These are phyloP conservation scores for Dermolepida albohirtum DNA, from an alignment of 2,888 invertebrate species.

Conservation along the genomic window DNA sequence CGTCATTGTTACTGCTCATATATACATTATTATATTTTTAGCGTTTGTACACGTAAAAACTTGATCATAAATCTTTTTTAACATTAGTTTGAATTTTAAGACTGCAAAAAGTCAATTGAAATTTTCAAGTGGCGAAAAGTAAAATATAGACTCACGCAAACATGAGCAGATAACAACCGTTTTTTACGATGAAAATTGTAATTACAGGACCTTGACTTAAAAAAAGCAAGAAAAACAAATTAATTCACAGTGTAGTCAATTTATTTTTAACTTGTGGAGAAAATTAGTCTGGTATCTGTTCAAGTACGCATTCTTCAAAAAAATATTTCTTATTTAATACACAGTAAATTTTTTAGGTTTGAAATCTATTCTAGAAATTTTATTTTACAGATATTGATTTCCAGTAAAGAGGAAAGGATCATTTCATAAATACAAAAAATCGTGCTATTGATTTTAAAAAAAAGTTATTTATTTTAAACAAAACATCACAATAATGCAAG, in stretches of 20 bases:
- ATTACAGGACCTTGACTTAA: conserved; percentile 29
- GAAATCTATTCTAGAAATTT: too few species aligned
- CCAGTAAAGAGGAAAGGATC: too few species aligned
- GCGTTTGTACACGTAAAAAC: not conserved
- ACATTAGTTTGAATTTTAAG: not conserved
- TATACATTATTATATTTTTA: too few species aligned
- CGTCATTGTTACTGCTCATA: too few species aligned
- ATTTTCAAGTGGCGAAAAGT: conserved; percentile 6
- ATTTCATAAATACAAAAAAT: too few species aligned
- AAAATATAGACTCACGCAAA: not conserved
- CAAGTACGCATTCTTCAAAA: conserved; percentile 3
- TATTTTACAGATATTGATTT: too few species aligned
- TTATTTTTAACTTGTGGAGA: conserved; percentile 19
- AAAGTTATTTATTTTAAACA: too few species aligned
- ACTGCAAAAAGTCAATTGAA: not conserved
- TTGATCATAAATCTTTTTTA: conserved; percentile 5
- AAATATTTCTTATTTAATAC: not conserved
- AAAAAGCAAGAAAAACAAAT: conserved; percentile 10
- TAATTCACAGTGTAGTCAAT: conserved; percentile 5
- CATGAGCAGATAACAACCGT: conserved; percentile 1
- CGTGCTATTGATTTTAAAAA: too few species aligned
- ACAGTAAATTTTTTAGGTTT: too few species aligned
- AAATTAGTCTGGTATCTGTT: conserved; percentile 10
- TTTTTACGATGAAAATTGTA: conserved; percentile 9
- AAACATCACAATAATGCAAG: too few species aligned